Percentiles rank a stretch among this genome's conserved stretches.
phyloP scores from a whole-genome alignment of 2,888 invertebrate species.

The Lasioglossum marginatum region DNA sequence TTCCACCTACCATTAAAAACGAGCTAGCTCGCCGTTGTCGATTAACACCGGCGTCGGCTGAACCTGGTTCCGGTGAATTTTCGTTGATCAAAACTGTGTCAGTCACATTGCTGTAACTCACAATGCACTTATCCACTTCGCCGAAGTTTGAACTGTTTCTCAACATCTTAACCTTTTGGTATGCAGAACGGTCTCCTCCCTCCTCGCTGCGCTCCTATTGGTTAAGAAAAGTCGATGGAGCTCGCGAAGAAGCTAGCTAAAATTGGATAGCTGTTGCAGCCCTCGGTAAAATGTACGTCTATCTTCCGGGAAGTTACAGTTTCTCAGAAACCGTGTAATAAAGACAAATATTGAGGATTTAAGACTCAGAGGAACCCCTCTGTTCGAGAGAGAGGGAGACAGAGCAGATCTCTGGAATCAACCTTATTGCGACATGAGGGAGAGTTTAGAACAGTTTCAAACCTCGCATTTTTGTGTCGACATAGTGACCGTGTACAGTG shows the following conservation, averaged over 20 bases:
- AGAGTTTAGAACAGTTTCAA: not conserved
- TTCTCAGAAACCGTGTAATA: not conserved
- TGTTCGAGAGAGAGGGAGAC: not conserved
- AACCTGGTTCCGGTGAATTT: not conserved
- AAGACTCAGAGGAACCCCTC: not conserved
- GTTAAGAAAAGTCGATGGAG: not conserved
- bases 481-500: not conserved
- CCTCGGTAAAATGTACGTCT: not conserved
- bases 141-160: not conserved
- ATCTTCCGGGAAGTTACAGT: not conserved
- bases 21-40: not conserved
- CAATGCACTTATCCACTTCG: not conserved
- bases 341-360: constrained; percentile 9
- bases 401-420: no score
- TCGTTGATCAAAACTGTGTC: not conserved
- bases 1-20: not conserved
- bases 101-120: not conserved
- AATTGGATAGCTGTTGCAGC: not conserved
- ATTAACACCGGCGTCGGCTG: not conserved
- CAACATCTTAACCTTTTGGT: not conserved
- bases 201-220: not conserved
- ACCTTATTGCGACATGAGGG: not conserved
- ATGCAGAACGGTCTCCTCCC: not conserved
- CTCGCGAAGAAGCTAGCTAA: not conserved
- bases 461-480: not conserved